A percentile compares a stretch with the other conserved stretches of the same genome.
phyloP scores from a whole-genome alignment of 2,113 vertebrate species.

The Ophiodon elongatus region DNA sequence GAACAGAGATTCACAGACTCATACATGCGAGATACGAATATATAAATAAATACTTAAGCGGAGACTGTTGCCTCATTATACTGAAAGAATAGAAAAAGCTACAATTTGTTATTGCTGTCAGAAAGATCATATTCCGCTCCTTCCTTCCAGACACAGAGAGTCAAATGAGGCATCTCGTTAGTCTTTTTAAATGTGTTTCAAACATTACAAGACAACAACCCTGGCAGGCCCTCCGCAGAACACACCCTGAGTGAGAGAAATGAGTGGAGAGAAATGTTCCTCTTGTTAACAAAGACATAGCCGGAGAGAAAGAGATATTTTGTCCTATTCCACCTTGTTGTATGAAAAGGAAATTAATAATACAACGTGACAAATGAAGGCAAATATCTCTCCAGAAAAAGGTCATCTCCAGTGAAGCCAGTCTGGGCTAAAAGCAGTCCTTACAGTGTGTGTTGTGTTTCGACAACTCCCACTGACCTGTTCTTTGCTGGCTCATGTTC shows the following conservation, averaged over 20 bases:
- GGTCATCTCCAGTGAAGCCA: conserved; percentile 2
- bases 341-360: conserved; percentile 26
- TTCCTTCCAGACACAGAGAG: not conserved
- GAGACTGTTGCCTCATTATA: conserved; percentile 14
- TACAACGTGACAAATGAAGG: conserved; percentile 23
- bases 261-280: not conserved
- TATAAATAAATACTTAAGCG: conserved; percentile 1
- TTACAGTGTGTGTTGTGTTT: not conserved
- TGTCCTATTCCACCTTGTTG: conserved; percentile 19
- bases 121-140: conserved; percentile 21
- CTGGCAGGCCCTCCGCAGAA: conserved; percentile 24
- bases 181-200: conserved; percentile 36
- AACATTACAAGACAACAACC: conserved; percentile 31
- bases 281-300: conserved; percentile 16
- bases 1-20: not conserved
- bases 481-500: not conserved
- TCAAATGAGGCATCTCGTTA: conserved; percentile 54
- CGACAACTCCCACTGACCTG: not conserved
- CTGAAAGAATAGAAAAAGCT: conserved; percentile 15
- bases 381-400: not conserved
- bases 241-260: conserved; percentile 27
- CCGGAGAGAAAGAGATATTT: not conserved
- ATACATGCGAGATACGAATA: conserved; percentile 7
- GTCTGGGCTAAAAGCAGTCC: not conserved
- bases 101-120: conserved; percentile 13